phyloP scores from a whole-genome alignment of 2,797 vertebrate genomes.

The Diplodus puntazzo region DNA sequence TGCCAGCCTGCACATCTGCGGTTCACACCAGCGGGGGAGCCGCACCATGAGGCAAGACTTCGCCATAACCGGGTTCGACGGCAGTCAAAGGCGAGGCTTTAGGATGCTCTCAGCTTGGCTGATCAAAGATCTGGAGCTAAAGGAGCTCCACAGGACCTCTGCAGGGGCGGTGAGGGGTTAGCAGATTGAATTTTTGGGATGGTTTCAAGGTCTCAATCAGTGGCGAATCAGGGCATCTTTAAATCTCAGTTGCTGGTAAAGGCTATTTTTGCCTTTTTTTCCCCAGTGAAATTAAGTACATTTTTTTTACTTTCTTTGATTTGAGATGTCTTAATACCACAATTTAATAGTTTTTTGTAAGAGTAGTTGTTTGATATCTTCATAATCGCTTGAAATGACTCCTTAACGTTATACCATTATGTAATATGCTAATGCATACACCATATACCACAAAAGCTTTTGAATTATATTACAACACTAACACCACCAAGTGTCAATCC shows the following conservation, averaged over 20 bases:
- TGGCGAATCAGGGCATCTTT: slow-evolving; percentile 1
- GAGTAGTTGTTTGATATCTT: no score
- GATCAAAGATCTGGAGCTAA: slow-evolving; percentile 69
- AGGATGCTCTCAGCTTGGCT: slow-evolving; percentile 44
- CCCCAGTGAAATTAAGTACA: neutral
- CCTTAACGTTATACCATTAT: neutral
- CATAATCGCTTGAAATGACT: neutral
- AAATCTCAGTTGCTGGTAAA: slow-evolving; percentile 13
- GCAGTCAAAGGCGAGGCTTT: slow-evolving; percentile 61
- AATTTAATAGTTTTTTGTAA: neutral
- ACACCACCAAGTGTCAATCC: neutral
- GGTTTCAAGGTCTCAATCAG: slow-evolving; percentile 41
- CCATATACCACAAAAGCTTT: neutral
- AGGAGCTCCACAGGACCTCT: slow-evolving; percentile 39
- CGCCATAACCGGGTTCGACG: slow-evolving; percentile 42
- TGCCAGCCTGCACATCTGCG: slow-evolving; percentile 42
- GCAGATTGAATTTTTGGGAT: slow-evolving; percentile 36
- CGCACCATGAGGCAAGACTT: slow-evolving; percentile 28
- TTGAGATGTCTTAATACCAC: neutral
- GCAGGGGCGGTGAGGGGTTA: slow-evolving; percentile 39
- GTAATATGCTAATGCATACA: neutral
- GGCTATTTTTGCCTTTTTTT: neutral
- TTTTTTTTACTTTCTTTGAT: neutral
- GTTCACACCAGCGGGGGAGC: slow-evolving; percentile 82
- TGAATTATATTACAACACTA: neutral